Base-by-base conservation (phyloP, 2,888 invertebrate species). In the Drosophila subquinaria region DNA sequence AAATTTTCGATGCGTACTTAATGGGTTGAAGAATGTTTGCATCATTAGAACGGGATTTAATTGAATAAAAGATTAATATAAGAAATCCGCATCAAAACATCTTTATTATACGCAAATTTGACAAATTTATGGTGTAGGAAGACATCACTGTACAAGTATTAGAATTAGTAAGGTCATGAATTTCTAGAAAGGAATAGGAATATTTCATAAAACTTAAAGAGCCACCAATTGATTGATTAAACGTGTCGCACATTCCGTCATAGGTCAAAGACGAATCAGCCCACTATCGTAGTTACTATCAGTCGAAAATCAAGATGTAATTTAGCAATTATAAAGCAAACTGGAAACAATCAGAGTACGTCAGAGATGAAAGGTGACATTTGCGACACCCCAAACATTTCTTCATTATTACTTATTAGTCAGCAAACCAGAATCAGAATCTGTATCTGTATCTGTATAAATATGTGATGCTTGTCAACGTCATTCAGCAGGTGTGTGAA, bases 291-390 rank as follows among this genome's bases (percentile, higher is more conserved):
- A n/a, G 5, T 5, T 38, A 13, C 13, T n/a, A 36, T 36, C 36
- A 36, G 5, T 36, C 36, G 36, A 36, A 36, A n/a, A 5, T 36
- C 13, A 36, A 36, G 36, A 36, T 13, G 13, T 5, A 13, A 13
- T 36, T 36, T 36, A n/a, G 38, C n/a, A 38, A 38, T 38, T 38
- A 38, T 38, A n/a, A 38, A n/a, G n/a, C n/a, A 38, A n/a, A n/a
- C 11, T 38, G 5, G n/a, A 38, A 13, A 13, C 13, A 38, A 38
- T 35, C 23, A 15, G 23, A 15, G 23, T 53, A 13, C n/a, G 20
- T 38, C 23, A 38, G 4, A 15, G 23, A 38, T 27, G 33, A 47
- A n/a, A 35, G 17, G 35, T 17, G 11, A 20, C 4, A 48, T 15
- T 48, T 15, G 9, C 10, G 10, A 15, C 27, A 30, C 27, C 27